Evolutionary conservation across 2,888 invertebrate species (phyloP).

Genomic region (Lasioglossum figueresi): DNA sequence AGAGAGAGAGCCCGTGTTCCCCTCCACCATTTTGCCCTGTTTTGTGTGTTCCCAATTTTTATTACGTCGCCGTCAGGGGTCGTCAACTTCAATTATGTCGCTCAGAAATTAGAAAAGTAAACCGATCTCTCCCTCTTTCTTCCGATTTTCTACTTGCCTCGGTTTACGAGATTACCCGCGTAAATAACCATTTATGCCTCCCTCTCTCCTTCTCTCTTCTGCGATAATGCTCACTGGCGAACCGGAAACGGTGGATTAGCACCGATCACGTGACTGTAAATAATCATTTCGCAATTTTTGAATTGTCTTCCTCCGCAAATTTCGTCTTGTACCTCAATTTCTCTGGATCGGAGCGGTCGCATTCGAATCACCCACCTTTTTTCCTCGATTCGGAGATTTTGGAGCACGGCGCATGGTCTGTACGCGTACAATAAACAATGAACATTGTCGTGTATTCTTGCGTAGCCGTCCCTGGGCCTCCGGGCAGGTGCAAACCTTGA

Average conservation of each 20-base stretch:
- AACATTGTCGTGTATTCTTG: conserved; percentile 55
- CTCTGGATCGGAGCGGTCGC: background rate
- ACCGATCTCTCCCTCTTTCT: background rate
- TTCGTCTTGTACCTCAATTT: background rate
- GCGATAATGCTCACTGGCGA: background rate
- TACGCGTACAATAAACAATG: conserved; percentile 62
- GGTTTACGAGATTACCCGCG: background rate
- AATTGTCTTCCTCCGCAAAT: no score
- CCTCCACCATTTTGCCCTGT: background rate
- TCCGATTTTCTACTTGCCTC: background rate
- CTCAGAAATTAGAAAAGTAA: background rate
- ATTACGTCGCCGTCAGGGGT: background rate
- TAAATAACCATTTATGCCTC: background rate
- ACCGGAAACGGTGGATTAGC: background rate
- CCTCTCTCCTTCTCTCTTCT: background rate
- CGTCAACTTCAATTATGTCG: background rate
- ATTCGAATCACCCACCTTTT: background rate
- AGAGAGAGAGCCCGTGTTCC: background rate
- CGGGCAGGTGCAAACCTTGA: conserved; percentile 68
- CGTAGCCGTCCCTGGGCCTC: conserved; percentile 36
- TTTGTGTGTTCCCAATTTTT: background rate
- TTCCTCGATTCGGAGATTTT: background rate
- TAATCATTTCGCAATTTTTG: background rate
- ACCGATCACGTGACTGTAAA: background rate
- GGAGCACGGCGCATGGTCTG: background rate